Evolutionary conservation across 2,888 invertebrate species (phyloP), one percentile per base, ranked within the genome.

Genomic region (Melipona beecheii): DNA sequence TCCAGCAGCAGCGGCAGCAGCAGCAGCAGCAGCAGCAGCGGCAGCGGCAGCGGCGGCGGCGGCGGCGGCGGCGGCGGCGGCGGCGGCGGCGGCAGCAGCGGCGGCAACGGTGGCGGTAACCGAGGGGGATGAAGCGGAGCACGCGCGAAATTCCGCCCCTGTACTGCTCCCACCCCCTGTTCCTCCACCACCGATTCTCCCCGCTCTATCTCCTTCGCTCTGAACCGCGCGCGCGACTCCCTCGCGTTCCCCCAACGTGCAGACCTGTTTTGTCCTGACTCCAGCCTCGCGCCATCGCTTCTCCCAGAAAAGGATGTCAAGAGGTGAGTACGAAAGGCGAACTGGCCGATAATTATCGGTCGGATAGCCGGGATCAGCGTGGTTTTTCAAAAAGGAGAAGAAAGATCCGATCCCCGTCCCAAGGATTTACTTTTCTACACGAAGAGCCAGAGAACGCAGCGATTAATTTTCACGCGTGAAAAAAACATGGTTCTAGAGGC

Each of bases 101-200:
- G 80, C 75, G 70, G 81, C 81, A 76, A 56, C 85, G 78, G 83
- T 71, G 81, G 80, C 86, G 79, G 85, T 84, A 86, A 88, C 85
- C 86, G 87, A 86, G 86, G 87, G 91, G 92, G 92, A 91, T 91
- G 89, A 91, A 93, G 92, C 93, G 90, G 93, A 93, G 93, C 94
- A 93, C 93, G 93, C 94, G 93, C 94, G 93, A 93, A 93, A 93
- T 93, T 93, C 91, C 91, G 88, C 91, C 92, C 89, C 92, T 90
- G 81, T 81, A 74, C 88, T 76, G 81, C 82, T 24, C 74, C 89
- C 69, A 85, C 74, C 82, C 62, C 84, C 75, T 62, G 19, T 75
- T 81, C 58, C 74, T 58, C 84, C 73, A 24, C 84, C 83, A 73
- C 69, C 81, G 75, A 52, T 79, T 73, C 68, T 78, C 79, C 70